phyloP scores from a whole-genome alignment of 1,140 invertebrate species.

The Melitaea cinxia region DNA sequence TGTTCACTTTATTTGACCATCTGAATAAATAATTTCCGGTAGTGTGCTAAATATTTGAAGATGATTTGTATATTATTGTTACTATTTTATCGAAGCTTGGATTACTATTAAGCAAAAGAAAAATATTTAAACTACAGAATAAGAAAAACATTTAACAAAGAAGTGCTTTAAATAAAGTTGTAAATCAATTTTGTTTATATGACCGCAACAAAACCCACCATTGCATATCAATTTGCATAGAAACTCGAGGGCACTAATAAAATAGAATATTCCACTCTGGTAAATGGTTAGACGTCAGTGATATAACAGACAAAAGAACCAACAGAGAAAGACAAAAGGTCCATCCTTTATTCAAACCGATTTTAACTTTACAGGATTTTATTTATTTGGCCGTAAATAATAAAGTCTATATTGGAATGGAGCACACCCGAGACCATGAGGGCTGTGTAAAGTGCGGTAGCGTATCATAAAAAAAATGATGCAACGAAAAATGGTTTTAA shows the following conservation, averaged over 20 bases:
- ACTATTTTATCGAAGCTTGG: conserved; percentile 3
- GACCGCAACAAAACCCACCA: conserved; percentile 3
- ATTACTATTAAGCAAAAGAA: background rate
- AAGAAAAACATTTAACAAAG: background rate
- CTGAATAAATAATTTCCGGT: conserved; percentile 51
- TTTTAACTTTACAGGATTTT: conserved; percentile 37
- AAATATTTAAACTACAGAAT: conserved; percentile 18
- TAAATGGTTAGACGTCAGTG: conserved; percentile 47
- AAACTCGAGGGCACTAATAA: conserved; percentile 30
- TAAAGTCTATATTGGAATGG: conserved; percentile 45
- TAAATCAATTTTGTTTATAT: conserved; percentile 7
- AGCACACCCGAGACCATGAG: conserved; percentile 47
- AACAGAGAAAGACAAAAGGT: conserved; percentile 54
- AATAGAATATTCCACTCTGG: conserved; percentile 38
- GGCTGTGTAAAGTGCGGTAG: conserved; percentile 58
- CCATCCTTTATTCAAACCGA: conserved; percentile 48
- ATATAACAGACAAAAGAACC: conserved; percentile 52
- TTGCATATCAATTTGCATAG: conserved; percentile 26
- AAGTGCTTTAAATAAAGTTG: background rate
- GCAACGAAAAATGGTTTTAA: conserved; percentile 71
- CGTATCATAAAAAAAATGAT: conserved; percentile 65
- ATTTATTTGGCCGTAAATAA: conserved; percentile 31
- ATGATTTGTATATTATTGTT: conserved; percentile 28
- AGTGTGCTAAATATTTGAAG: conserved; percentile 21
- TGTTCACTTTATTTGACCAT: conserved; percentile 42